Evolutionary conservation across 2,113 vertebrate species (phyloP), one percentile per base, ranked within the genome.

Genomic region (Trinectes maculatus): DNA sequence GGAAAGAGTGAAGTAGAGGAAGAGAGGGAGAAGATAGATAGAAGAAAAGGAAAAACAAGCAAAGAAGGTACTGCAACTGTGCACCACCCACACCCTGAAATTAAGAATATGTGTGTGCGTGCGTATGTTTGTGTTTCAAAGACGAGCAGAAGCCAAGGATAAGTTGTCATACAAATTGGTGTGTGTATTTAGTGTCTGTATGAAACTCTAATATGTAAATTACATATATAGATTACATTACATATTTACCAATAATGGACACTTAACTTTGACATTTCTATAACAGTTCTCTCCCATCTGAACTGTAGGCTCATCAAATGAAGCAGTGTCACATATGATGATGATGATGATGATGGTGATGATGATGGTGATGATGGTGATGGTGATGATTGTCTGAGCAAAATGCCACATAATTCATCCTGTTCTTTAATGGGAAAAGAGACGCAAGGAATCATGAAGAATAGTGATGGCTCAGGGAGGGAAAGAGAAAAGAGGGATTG

Each of bases 321-420:
- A n/a, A n/a, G n/a, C n/a, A n/a, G n/a, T n/a, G n/a, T n/a, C n/a
- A n/a, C n/a, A n/a, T n/a, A n/a, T n/a, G n/a, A n/a, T n/a, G n/a
- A n/a, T n/a, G n/a, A n/a, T n/a, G n/a, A n/a, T n/a, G n/a, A n/a
- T n/a, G n/a, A n/a, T n/a, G n/a, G n/a, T n/a, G 54, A 74, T 63
- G 37, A 51, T 39, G 49, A 62, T 56, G 72, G 65, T 53, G 58
- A 67, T 31, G 60, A 77, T 42, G 65, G 67, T 74, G 82, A 82
- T 69, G 73, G 80, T 44, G 55, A 71, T 83, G 85, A 85, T 66
- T 74, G 81, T 77, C 75, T 61, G 74, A 74, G 74, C 77, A 82
- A 62, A 77, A 83, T 21, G 9, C 60, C 83, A 76, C 62, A 85
- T 84, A 80, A 82, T 83, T 84, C 67, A 77, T 80, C 26, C 1